Conservation (phyloP, 2,797 vertebrate species). For the Coregonus suidteri region DNA sequence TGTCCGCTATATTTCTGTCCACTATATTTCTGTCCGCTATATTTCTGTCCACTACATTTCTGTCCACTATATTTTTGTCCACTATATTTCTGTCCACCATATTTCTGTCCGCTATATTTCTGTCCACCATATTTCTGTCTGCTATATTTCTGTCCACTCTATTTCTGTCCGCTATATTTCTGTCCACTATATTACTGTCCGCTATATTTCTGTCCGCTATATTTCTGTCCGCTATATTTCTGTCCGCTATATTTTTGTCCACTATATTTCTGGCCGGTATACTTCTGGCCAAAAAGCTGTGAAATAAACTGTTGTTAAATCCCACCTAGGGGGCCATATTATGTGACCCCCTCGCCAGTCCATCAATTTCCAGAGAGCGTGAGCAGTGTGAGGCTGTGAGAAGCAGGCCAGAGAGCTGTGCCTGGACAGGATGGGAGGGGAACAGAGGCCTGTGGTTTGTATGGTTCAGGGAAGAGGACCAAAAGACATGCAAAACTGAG, state of each 20-base stretch:
- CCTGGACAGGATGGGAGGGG: slow-evolving; percentile 48
- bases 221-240: too few species aligned
- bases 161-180: too few species aligned
- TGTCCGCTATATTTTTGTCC: neutral
- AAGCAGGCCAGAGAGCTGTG: slow-evolving; percentile 47
- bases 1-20: too few species aligned
- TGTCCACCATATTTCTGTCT: too few species aligned
- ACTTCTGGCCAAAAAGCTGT: slow-evolving; percentile 32
- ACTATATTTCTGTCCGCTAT: neutral
- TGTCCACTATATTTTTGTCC: neutral
- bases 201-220: too few species aligned
- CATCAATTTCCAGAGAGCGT: slow-evolving; percentile 55
- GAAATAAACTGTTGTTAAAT: slow-evolving; percentile 56
- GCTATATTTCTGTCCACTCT: too few species aligned
- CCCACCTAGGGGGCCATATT: slow-evolving; percentile 40
- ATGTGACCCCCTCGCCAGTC: slow-evolving; percentile 48
- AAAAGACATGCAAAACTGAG: slow-evolving; percentile 61
- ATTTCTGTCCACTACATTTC: neutral
- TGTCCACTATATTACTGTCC: too few species aligned
- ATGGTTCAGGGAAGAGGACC: slow-evolving; percentile 57
- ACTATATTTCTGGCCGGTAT: slow-evolving; percentile 15
- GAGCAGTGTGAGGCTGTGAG: slow-evolving; percentile 33
- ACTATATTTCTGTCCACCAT: too few species aligned
- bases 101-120: too few species aligned
- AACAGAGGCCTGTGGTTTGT: slow-evolving; percentile 59